Percentiles rank a stretch among this genome's conserved stretches.
These are phyloP conservation scores for Prunella himalayana DNA, from an alignment of 2,113 vertebrate genomes.

Conservation along the genomic window DNA sequence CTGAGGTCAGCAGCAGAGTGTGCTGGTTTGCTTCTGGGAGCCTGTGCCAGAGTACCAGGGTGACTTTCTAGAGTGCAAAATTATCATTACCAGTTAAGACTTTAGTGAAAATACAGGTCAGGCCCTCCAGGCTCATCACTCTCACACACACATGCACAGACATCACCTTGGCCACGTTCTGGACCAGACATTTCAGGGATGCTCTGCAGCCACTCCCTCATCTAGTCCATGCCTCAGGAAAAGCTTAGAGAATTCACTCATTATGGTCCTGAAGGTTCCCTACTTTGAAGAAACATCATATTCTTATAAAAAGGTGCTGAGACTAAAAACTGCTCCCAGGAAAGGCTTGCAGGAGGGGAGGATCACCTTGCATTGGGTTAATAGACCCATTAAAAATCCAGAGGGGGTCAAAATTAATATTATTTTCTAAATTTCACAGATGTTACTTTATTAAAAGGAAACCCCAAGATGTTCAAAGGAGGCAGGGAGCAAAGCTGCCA, in stretches of 20 bases:
- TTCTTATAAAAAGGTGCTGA: not conserved
- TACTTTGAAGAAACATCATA: not conserved
- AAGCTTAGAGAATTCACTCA: not conserved
- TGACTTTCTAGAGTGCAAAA: not conserved
- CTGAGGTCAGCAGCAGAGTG: not conserved
- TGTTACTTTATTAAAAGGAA: not conserved
- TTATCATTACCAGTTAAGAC: not conserved
- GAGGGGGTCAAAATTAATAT: not conserved
- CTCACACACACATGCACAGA: not conserved
- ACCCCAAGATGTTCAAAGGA: not conserved
- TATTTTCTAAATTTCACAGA: not conserved
- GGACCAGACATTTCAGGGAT: not conserved
- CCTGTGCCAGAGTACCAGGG: not conserved
- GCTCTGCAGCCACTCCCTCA: not conserved
- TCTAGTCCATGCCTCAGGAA: not conserved
- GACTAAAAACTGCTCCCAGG: not conserved
- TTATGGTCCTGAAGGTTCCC: not conserved
- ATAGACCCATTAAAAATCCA: not conserved
- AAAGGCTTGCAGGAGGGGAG: not conserved
- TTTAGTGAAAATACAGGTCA: not conserved
- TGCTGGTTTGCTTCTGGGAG: not conserved
- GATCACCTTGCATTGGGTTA: not conserved
- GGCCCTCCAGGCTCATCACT: not conserved
- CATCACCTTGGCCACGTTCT: not conserved
- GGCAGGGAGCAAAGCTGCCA: not conserved